Conservation (phyloP, 1,140 invertebrate species). For the Adoxophyes honmai region DNA sequence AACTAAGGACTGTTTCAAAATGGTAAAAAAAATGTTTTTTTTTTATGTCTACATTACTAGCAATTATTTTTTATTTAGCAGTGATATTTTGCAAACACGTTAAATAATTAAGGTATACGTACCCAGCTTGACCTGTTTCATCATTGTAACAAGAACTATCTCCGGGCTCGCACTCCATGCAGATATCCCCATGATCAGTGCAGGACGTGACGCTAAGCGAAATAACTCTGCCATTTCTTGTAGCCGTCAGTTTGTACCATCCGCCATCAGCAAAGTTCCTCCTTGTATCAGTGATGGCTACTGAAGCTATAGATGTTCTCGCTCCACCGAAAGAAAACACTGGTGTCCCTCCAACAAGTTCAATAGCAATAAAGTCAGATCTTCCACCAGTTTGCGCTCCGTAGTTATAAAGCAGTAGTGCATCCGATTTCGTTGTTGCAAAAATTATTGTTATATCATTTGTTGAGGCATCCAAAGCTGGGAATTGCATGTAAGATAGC, state of each 20-base stretch:
- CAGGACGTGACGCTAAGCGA: constrained; percentile 90
- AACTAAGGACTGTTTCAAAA: no score
- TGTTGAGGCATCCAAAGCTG: constrained; percentile 88
- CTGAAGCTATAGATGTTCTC: constrained; percentile 88
- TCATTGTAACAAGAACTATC: constrained; percentile 89
- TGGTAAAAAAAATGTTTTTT: no score
- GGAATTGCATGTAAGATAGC: constrained; percentile 93
- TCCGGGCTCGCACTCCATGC: constrained; percentile 89
- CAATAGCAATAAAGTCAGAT: constrained; percentile 95
- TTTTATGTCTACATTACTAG: no score
- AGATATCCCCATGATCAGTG: constrained; percentile 89
- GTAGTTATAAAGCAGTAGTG: constrained; percentile 93
- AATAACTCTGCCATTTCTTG: constrained; percentile 90
- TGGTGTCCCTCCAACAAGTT: constrained; percentile 89
- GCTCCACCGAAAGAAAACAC: constrained; percentile 94
- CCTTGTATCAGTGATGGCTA: constrained; percentile 80
- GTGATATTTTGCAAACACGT: constrained; percentile 6
- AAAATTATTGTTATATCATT: constrained; percentile 95
- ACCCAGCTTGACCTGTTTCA: constrained; percentile 91
- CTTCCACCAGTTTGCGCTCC: constrained; percentile 90
- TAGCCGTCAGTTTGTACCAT: constrained; percentile 95
- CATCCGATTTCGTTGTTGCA: constrained; percentile 91
- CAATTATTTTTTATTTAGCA: no score
- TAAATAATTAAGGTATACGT: constrained; percentile 16
- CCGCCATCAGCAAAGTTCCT: constrained; percentile 88